Base-by-base conservation (phyloP, 30 jellyfish, hydroid and myxozoan species). In the Hydra vulgaris region DNA sequence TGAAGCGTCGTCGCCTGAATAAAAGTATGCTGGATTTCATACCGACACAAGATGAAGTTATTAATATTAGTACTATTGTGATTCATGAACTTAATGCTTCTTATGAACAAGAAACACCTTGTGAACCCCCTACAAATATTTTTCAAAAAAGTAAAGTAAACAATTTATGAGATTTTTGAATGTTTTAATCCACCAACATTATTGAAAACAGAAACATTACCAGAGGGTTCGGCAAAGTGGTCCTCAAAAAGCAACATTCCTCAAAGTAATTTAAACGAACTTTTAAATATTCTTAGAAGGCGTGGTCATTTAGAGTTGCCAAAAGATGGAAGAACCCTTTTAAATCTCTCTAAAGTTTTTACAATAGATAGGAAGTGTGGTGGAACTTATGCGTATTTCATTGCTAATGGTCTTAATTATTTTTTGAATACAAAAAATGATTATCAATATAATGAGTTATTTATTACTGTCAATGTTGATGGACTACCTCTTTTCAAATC, bases 241-340 rank as follows among this genome's bases (percentile, higher is more conserved):
- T 74, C 84, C 7, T 5, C 84, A 8, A 27, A 53, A n/a, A 76
- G 25, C 25, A 18, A 23, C 7, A 18, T 76, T 21, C 15, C 84
- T 18, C 24, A 26, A 53, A 18, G 21, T n/a, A 15, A 25, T 19
- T 18, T 53, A 25, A 76, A 21, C 25, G 78, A 53, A 19, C 78
- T 76, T 19, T 19, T 76, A 22, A 53, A 8, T 15, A 76, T 76
- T 26, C 78, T 76, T n/a, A 74, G 78, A 25, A 25, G 17, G 8
- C 23, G 27, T 76, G 78, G 25, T 25, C 21, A 19, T 27, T 74
- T 15, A 18, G 81, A 73, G 27, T 18, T 79, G 1, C 86, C 83
- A 0, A 79, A 54, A 7, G 86, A 79, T 66, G 84, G 84, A 79
- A 79, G 86, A 79, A 79, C 86, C 25, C 25, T 79, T 23, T 22